Conservation (phyloP, 2,888 invertebrate species). For the Drosophila kambysellisi region DNA sequence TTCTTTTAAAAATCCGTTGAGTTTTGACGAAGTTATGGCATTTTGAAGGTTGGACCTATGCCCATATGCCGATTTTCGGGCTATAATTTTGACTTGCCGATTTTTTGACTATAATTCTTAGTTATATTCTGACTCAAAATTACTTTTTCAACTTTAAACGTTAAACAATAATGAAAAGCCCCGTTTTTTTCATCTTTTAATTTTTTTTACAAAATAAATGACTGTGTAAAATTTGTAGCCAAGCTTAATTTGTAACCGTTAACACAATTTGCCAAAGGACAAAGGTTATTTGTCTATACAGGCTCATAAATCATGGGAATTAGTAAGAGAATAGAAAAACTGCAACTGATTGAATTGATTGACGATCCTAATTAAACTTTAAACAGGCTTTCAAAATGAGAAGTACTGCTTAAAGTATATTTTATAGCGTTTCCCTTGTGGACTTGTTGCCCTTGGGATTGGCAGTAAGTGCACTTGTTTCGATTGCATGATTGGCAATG, state of each 20-base stretch:
- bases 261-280: background rate
- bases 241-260: background rate
- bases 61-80: no score
- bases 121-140: no score
- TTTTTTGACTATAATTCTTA: no score
- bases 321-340: background rate
- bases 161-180: background rate
- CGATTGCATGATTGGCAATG: conserved; percentile 37
- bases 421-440: background rate
- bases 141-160: background rate
- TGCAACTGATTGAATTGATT: conserved; percentile 3
- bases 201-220: background rate
- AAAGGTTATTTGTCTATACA: background rate
- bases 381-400: background rate
- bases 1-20: no score
- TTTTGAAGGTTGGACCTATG: no score
- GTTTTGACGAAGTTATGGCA: no score
- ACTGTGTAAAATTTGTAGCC: background rate
- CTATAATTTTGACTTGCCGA: no score
- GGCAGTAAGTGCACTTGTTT: conserved; percentile 27
- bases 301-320: background rate
- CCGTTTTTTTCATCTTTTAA: background rate
- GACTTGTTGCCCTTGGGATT: conserved; percentile 4
- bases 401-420: background rate
- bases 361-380: background rate